phyloP scores from a whole-genome alignment of 30 jellyfish, hydroid and myxozoan species.

The Aurelia sp. region DNA sequence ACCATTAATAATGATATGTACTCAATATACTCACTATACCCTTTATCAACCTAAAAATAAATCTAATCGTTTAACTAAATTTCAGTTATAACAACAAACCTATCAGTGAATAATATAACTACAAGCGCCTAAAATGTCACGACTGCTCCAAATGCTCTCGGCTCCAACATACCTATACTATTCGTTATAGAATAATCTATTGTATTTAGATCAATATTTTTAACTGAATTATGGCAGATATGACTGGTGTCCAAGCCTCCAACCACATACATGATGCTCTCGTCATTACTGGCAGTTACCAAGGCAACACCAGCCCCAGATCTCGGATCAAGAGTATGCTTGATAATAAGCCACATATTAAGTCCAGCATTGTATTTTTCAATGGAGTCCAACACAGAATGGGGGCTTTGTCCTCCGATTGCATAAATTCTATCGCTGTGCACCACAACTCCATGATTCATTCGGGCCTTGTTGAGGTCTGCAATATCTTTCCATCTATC shows the following conservation, averaged over 20 bases:
- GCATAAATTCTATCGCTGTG: constrained; percentile 87
- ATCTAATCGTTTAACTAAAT: too few species aligned
- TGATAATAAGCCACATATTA: constrained; percentile 94
- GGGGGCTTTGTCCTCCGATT: constrained; percentile 86
- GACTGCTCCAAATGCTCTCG: constrained; percentile 78
- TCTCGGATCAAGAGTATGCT: constrained; percentile 79
- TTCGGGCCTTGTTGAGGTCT: constrained; percentile 84
- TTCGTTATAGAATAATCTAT: constrained; percentile 69
- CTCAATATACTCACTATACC: too few species aligned
- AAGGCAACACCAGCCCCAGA: constrained; percentile 81
- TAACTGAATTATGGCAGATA: constrained; percentile 70
- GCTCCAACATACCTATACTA: constrained; percentile 77
- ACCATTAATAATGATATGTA: too few species aligned
- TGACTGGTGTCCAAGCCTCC: constrained; percentile 85
- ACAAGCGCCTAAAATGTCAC: constrained; percentile 33
- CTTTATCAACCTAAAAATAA: too few species aligned
- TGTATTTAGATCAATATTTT: constrained; percentile 59
- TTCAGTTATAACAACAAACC: too few species aligned
- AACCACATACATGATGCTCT: constrained; percentile 56
- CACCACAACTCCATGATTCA: constrained; percentile 87
- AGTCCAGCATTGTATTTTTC: constrained; percentile 90
- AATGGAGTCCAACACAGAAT: constrained; percentile 73
- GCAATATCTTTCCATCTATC: constrained; percentile 85
- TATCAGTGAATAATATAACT: too few species aligned
- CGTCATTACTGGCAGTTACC: constrained; percentile 61